Evolutionary conservation across 2,113 vertebrate genomes (phyloP), one percentile per base, ranked within the genome.

Genomic region (Alosa alosa): DNA sequence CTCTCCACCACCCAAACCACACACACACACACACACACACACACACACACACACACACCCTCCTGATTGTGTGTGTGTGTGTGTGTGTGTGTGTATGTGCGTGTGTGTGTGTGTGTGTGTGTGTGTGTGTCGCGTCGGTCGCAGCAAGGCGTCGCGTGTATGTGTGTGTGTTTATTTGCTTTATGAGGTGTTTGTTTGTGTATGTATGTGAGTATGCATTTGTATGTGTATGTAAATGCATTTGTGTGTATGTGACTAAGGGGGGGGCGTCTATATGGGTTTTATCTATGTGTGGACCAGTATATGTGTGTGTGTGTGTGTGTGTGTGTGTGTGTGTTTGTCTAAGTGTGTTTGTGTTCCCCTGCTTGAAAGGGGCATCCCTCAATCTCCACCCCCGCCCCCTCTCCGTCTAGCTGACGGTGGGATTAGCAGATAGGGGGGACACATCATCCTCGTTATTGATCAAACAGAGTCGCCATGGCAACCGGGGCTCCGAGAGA

Each of bases 401-500:
- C 1, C 82, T 47, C 87, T 84, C 49, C 68, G 81, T 84, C 47
- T 49, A 8, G 41, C 83, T 82, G 64, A 49, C 81, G 25, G 50
- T 20, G 36, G 83, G 85, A 82, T 89, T 88, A 84, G 87, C 75
- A 44, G 45, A 81, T 75, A 78, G 78, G 55, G 55, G 84, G 49
- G 84, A 85, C 75, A 87, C 86, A 86, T 89, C 82, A 90, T 88
- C 81, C 89, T 82, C 88, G 86, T n/a, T 90, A 91, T 85, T 88
- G 90, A 92, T 89, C 86, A 89, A 87, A 89, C 86, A 90, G 87
- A 83, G 86, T 90, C 86, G 83, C 88, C 85, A 89, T 92, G 89
- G 89, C 83, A 90, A 91, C 86, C 36, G 9, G 60, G 52, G 81
- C 13, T 31, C 44, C 60, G 60, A 87, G 60, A n/a, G 86, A 81